Evolutionary conservation across 2,113 vertebrate species (phyloP).

Genomic region (Columba livia): DNA sequence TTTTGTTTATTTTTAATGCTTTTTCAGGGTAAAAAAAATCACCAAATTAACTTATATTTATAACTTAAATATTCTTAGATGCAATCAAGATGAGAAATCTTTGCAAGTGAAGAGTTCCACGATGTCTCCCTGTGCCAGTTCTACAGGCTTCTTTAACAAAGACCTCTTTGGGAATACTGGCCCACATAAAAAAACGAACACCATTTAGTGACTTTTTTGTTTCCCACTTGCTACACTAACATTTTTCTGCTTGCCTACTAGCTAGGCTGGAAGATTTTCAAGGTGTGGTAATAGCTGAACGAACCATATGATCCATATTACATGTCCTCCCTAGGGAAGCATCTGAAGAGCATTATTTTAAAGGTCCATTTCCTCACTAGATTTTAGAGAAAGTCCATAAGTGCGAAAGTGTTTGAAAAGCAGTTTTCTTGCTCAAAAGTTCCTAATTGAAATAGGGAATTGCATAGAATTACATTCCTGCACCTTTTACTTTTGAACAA

Average conservation of each 20-base stretch:
- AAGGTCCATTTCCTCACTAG: background rate
- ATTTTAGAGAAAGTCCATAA: background rate
- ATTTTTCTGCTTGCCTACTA: background rate
- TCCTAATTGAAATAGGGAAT: background rate
- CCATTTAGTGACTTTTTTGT: background rate
- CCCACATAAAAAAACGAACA: background rate
- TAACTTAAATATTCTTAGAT: background rate
- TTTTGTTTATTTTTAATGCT: background rate
- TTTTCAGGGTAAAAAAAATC: background rate
- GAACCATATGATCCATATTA: background rate
- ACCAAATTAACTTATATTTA: background rate
- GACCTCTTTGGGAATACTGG: background rate
- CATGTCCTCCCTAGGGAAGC: background rate
- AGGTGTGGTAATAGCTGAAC: background rate
- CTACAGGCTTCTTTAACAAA: background rate
- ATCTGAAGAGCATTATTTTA: background rate
- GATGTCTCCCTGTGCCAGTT: background rate
- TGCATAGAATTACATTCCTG: background rate
- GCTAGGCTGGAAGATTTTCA: background rate
- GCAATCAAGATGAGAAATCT: background rate
- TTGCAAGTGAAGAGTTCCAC: background rate
- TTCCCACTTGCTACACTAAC: background rate
- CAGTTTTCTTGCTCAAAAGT: background rate
- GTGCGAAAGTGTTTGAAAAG: background rate
- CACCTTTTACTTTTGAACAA: background rate